Base-by-base conservation (phyloP, 2,888 invertebrate species). In the Nebria salina region DNA sequence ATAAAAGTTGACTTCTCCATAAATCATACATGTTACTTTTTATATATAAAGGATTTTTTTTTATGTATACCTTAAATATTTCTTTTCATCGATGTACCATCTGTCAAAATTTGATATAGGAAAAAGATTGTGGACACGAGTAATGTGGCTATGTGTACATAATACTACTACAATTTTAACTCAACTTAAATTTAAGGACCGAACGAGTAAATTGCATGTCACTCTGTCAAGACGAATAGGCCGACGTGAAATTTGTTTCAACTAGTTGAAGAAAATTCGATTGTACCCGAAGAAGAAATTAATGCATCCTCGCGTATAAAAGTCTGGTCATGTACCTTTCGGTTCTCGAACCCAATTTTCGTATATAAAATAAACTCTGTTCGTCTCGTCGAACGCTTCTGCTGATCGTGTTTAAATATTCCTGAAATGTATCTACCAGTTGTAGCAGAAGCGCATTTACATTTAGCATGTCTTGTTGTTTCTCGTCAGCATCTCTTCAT, bases 161-260 rank as follows among this genome's bases (percentile, higher is more conserved):
- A 11, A 4, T 70, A 70, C 6, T 54, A 54, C 54, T 34, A 34
- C 34, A 34, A 15, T 13, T 15, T 84, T 83, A 83, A 84, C 85
- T 84, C 85, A 86, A 86, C 86, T 85, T 43, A 86, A 87, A 87
- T 87, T 86, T 87, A 85, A 85, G 84, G 84, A 85, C 84, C 85
- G 86, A 85, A 85, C 84, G 86, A 86, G 87, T 87, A 88, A 88
- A 88, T 88, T 88, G 88, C 87, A 86, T 87, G 88, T 88, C 88
- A 88, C 86, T 87, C 87, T 84, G 80, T 83, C 84, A 88, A 88
- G 87, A 88, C 87, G 87, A 87, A 88, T 88, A 87, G 87, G 86
- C 87, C 86, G 86, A 87, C 87, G 87, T 87, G 87, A 86, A 88
- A 87, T 88, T 87, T 87, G 87, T 87, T 87, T 86, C 86, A 88